Conservation (phyloP, 2,888 invertebrate genomes). For the Blastobasis lacticolella region DNA sequence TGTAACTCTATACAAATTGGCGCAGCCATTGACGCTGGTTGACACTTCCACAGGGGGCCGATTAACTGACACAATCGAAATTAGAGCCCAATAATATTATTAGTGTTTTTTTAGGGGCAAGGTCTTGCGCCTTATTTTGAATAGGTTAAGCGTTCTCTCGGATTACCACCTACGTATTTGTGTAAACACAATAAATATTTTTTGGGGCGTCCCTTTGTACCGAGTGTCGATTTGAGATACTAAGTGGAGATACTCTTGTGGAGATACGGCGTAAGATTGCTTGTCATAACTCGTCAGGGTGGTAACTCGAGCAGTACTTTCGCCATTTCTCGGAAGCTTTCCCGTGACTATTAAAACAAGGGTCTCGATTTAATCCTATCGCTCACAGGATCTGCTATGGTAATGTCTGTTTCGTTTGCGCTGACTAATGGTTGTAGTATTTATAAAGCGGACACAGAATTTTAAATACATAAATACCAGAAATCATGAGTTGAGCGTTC, state of each 20-base stretch:
- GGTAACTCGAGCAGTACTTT: slow-evolving; percentile 18
- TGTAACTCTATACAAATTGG: slow-evolving; percentile 65
- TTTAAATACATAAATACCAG: too few species aligned
- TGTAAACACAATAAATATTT: slow-evolving; percentile 72
- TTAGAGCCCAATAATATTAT: slow-evolving; percentile 75
- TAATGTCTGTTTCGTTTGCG: too few species aligned
- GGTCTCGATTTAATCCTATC: too few species aligned
- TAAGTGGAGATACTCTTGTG: slow-evolving; percentile 30
- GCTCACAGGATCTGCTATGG: too few species aligned
- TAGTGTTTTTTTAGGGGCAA: slow-evolving; percentile 36
- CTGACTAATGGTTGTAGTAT: too few species aligned
- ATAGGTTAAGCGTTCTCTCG: slow-evolving; percentile 40
- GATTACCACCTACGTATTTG: slow-evolving; percentile 72
- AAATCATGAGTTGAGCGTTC: too few species aligned
- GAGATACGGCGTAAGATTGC: too few species aligned
- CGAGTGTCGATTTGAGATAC: slow-evolving; percentile 44
- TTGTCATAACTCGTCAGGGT: slow-evolving; percentile 1
- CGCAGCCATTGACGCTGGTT: slow-evolving; percentile 56
- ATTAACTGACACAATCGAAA: slow-evolving; percentile 70
- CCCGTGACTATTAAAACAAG: not conserved
- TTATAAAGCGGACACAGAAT: too few species aligned
- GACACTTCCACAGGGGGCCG: slow-evolving; percentile 69
- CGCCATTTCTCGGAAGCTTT: slow-evolving; percentile 1
- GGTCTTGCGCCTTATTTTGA: slow-evolving; percentile 38
- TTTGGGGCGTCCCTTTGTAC: slow-evolving; percentile 47